phyloP scores from a whole-genome alignment of 2,797 vertebrate species.

The Enteromius thamalakanensis region DNA sequence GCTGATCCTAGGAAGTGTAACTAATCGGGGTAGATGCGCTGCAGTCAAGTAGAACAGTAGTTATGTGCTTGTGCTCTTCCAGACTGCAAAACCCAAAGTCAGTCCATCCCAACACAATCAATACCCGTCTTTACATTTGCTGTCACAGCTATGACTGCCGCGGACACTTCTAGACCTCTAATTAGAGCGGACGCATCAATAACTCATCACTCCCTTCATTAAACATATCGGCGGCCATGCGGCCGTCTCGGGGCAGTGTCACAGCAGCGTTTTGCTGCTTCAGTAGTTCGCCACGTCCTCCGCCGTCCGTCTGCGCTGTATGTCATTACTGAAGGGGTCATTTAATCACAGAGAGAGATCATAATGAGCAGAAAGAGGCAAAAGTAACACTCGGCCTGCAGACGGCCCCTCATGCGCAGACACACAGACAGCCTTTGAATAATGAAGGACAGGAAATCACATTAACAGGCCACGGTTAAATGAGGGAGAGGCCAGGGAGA shows the following conservation, averaged over 20 bases:
- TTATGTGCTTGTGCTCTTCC: constrained; percentile 34
- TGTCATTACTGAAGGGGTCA: constrained; percentile 50
- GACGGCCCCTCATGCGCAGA: constrained; percentile 40
- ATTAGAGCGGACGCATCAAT: constrained; percentile 71
- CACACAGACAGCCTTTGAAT: constrained; percentile 56
- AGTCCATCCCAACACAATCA: constrained; percentile 53
- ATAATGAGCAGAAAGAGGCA: constrained; percentile 38
- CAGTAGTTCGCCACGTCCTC: constrained; percentile 32
- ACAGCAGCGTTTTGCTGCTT: constrained; percentile 49
- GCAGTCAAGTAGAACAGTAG: constrained; percentile 60
- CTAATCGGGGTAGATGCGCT: constrained; percentile 65
- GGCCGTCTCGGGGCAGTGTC: constrained; percentile 28
- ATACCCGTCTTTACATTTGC: constrained; percentile 53
- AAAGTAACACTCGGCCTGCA: constrained; percentile 43
- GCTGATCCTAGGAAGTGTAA: constrained; percentile 57
- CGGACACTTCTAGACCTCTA: constrained; percentile 70
- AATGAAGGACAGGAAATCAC: constrained; percentile 47
- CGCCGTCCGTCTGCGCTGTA: not conserved
- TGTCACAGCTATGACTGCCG: constrained; percentile 59
- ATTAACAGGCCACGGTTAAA: constrained; percentile 53
- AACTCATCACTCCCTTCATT: constrained; percentile 76
- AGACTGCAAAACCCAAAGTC: constrained; percentile 29
- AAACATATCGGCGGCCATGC: constrained; percentile 66
- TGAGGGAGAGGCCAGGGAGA: not conserved
- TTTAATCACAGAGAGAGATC: constrained; percentile 53